These are phyloP conservation scores for Eurypyga helias DNA, from an alignment of 2,113 vertebrate genomes.

Conservation along the genomic window DNA sequence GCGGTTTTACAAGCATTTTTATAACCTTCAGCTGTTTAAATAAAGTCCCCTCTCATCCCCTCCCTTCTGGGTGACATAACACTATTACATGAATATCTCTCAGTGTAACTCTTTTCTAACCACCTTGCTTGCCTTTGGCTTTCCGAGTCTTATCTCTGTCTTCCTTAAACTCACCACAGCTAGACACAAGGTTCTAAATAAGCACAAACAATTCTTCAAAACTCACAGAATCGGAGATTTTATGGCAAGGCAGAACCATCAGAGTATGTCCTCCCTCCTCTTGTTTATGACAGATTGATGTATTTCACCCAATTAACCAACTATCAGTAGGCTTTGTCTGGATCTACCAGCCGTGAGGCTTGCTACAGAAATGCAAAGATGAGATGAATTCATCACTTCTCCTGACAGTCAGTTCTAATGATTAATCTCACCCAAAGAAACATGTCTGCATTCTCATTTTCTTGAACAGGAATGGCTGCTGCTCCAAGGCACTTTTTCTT, in stretches of 20 bases:
- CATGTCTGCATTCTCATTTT: neutral
- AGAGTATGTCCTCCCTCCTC: neutral
- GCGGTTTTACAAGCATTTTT: neutral
- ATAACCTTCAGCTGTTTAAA: constrained; percentile 8
- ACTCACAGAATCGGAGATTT: neutral
- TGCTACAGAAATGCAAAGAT: neutral
- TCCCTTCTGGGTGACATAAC: neutral
- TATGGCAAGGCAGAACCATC: neutral
- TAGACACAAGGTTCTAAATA: neutral
- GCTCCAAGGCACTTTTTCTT: constrained; percentile 32
- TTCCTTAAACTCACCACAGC: neutral
- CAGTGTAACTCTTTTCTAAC: constrained; percentile 3
- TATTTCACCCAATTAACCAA: constrained; percentile 8
- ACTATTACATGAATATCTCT: neutral
- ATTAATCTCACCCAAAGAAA: constrained; percentile 7
- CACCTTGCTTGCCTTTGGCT: neutral
- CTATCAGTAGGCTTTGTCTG: neutral
- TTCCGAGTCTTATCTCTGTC: neutral
- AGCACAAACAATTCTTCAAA: neutral
- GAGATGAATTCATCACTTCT: neutral
- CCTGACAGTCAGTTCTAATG: neutral
- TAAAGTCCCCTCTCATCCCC: neutral
- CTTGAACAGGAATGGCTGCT: neutral
- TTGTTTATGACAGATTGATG: neutral
- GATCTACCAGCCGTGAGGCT: neutral